Percentiles rank a stretch among this genome's conserved stretches.
Conservation (phyloP, 2,888 invertebrate genomes). For the Catocala sponsa region DNA sequence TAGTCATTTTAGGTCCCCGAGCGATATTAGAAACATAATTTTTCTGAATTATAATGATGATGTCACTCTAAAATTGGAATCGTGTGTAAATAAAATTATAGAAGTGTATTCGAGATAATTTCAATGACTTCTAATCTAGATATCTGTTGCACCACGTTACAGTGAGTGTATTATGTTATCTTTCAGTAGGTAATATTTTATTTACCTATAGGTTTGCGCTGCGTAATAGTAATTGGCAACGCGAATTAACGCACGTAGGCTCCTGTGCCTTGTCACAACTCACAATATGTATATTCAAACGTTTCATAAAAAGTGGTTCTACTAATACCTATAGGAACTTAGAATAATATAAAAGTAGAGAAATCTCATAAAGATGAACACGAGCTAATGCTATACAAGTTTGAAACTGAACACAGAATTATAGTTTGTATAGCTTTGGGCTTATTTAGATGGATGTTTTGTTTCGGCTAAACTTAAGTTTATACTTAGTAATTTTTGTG, state of each 20-base stretch:
- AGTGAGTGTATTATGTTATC: conserved; percentile 31
- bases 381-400: too few relatives aligned
- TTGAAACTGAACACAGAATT: too few relatives aligned
- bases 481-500: too few relatives aligned
- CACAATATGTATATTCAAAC: conserved; percentile 39
- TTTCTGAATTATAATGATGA: too few relatives aligned
- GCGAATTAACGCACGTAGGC: conserved; percentile 82
- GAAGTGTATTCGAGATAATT: conserved; percentile 2
- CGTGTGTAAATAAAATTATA: not conserved
- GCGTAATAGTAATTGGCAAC: conserved; percentile 65
- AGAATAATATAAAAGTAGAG: too few relatives aligned
- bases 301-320: conserved; percentile 4
- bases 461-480: too few relatives aligned
- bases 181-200: conserved; percentile 34
- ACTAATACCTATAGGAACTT: too few relatives aligned
- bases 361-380: too few relatives aligned
- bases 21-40: too few relatives aligned
- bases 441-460: too few relatives aligned
- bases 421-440: too few relatives aligned
- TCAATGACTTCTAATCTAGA: conserved; percentile 7
- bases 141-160: conserved; percentile 21
- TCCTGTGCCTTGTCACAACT: conserved; percentile 57
- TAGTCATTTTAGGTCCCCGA: too few relatives aligned
- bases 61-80: not conserved
- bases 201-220: conserved; percentile 37